phyloP scores from a whole-genome alignment of 2,797 vertebrate species.

The Australoheros facetus region DNA sequence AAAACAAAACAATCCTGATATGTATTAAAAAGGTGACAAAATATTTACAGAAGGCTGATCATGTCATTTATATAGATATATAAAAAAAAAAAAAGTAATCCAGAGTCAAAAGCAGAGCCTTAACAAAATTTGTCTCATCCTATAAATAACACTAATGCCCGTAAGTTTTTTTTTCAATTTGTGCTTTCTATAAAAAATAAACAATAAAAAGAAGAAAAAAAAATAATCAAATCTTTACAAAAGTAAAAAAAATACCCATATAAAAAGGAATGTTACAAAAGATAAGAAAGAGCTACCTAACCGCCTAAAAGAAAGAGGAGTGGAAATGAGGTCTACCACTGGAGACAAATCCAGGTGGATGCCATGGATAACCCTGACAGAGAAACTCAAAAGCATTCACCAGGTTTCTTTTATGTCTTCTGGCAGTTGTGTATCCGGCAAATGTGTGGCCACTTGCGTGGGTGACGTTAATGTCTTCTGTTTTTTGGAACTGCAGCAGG shows the following conservation, averaged over 20 bases:
- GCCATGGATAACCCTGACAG: constrained; percentile 68
- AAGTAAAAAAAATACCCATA: constrained; percentile 61
- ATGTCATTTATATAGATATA: constrained; percentile 65
- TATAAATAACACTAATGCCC: constrained; percentile 87
- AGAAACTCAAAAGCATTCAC: constrained; percentile 71
- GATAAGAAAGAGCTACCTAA: constrained; percentile 60
- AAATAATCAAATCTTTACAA: constrained; percentile 71
- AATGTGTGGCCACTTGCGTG: constrained; percentile 69
- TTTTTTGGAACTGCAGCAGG: constrained; percentile 85
- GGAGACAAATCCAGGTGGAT: constrained; percentile 84
- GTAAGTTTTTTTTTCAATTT: constrained; percentile 9
- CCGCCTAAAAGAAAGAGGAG: constrained; percentile 50
- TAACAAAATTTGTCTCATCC: constrained; percentile 66
- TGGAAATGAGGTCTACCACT: constrained; percentile 84
- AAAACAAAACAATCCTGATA: constrained; percentile 66
- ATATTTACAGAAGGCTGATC: constrained; percentile 78
- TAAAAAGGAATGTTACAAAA: constrained; percentile 54
- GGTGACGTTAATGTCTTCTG: constrained; percentile 69
- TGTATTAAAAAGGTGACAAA: constrained; percentile 68
- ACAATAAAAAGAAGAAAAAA: background rate
- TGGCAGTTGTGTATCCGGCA: constrained; percentile 67
- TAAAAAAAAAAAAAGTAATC: constrained; percentile 38
- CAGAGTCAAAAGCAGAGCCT: constrained; percentile 59
- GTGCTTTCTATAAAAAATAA: constrained; percentile 63
- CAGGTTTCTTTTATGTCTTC: constrained; percentile 79